Base-by-base conservation (phyloP, 2,888 invertebrate species). In the Ennomos fuscantarius region DNA sequence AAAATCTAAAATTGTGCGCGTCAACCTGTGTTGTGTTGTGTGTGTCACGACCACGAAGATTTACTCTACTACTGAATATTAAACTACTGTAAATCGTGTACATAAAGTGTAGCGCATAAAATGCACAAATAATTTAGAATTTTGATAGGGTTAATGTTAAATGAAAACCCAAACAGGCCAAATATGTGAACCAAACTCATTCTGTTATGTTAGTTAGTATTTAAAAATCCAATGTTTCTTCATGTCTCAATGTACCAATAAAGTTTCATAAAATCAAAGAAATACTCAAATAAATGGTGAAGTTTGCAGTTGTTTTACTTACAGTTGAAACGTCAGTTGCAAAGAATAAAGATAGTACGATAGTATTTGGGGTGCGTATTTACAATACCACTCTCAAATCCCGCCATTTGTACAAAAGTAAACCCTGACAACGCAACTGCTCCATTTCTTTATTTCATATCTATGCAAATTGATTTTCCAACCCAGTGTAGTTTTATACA, bases 81-180 rank as follows among this genome's bases (percentile, higher is more conserved):
- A n/a, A n/a, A n/a, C n/a, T n/a, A n/a, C n/a, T n/a, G n/a, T n/a
- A n/a, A n/a, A n/a, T n/a, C n/a, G n/a, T n/a, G n/a, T 24, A 24
- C 24, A 24, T 24, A 2, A 24, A 6, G 6, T 6, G 24, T 24
- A 24, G 6, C 24, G 24, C 15, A 24, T 24, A 24, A 24, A 24
- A 24, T 1, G 24, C 24, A 24, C 5, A 5, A 24, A 31, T 31
- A 55, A 58, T 37, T 15, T 53, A 34, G 41, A 71, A 71, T 75
- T 72, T 74, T 46, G 57, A 66, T 67, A 52, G 48, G 13, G 55
- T 59, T 64, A 64, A 51, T 66, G 58, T 62, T 68, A 64, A 55
- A 1, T 42, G 9, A 65, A 60, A 61, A 47, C 60, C 39, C 39
- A 49, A 53, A 51, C 31, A 51, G 56, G 57, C 66, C 65, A 69